Evolutionary conservation across 2,797 vertebrate genomes (phyloP).

Genomic region (Halcyon badia): DNA sequence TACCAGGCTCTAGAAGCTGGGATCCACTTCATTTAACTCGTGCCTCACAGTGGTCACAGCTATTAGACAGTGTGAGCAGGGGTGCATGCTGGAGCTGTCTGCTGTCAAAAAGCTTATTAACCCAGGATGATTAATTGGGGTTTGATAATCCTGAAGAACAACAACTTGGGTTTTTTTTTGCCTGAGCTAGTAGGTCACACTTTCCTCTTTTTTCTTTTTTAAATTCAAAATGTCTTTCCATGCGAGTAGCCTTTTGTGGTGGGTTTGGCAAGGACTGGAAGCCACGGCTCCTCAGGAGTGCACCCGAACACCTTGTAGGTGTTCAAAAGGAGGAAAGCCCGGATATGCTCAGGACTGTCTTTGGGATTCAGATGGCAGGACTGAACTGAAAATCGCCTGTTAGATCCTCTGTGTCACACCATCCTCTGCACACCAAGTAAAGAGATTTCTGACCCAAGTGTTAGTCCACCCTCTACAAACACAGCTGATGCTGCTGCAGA

Average conservation of each 20-base stretch:
- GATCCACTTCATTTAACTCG: background rate
- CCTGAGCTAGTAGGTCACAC: background rate
- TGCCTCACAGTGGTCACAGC: background rate
- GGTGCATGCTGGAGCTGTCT: too few species aligned
- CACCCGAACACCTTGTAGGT: background rate
- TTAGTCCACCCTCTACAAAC: conserved; percentile 16
- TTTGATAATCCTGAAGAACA: background rate
- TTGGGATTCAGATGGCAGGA: background rate
- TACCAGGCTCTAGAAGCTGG: background rate
- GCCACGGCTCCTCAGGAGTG: fast-evolving
- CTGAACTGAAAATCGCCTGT: background rate
- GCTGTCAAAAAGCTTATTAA: background rate
- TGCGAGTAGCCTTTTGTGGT: background rate
- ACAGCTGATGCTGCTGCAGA: conserved; percentile 18
- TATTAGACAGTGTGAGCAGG: background rate
- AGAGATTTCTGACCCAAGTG: background rate
- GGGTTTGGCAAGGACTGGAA: background rate
- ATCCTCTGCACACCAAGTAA: background rate
- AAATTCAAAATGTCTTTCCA: background rate
- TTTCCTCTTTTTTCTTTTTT: background rate
- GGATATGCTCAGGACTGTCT: background rate
- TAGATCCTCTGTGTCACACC: background rate
- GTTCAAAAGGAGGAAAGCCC: background rate
- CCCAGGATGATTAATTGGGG: background rate
- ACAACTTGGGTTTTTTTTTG: background rate